These are phyloP conservation scores for Thalassophryne amazonica DNA, from an alignment of 2,797 vertebrate genomes.

Conservation along the genomic window DNA sequence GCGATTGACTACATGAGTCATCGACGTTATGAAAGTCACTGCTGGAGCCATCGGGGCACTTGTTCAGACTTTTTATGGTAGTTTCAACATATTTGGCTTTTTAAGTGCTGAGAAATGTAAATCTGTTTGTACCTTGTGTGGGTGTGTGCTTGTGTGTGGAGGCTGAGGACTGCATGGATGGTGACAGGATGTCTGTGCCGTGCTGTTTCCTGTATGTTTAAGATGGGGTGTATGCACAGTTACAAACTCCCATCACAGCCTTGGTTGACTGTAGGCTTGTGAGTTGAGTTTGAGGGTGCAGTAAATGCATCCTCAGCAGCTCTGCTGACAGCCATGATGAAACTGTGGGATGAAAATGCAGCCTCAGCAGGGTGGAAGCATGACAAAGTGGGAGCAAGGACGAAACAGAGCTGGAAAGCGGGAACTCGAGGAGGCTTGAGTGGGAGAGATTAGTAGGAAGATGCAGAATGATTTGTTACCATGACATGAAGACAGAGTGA, in stretches of 20 bases:
- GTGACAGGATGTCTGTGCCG: constrained; percentile 47
- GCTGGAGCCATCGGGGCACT: background rate
- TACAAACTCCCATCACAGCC: constrained; percentile 17
- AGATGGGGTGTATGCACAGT: too few relatives aligned
- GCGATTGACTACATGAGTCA: constrained; percentile 25
- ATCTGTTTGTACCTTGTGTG: background rate
- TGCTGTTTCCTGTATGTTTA: constrained; percentile 53
- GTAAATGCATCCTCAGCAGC: constrained; percentile 45
- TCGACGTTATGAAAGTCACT: background rate
- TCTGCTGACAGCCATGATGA: constrained; percentile 41
- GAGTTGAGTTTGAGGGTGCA: constrained; percentile 16
- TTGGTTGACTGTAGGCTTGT: constrained; percentile 4
- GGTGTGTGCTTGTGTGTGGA: constrained; percentile 1
- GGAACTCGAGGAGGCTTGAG: constrained; percentile 62
- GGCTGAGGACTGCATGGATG: constrained; percentile 18
- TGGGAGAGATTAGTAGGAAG: constrained; percentile 44
- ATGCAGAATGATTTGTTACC: constrained; percentile 20
- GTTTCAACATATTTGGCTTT: constrained; percentile 5
- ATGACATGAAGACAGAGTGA: constrained; percentile 37
- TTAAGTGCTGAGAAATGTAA: background rate
- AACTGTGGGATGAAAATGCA: constrained; percentile 40
- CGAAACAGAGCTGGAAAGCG: too few relatives aligned
- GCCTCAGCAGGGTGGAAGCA: constrained; percentile 46
- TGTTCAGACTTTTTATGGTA: constrained; percentile 7
- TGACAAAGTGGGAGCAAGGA: constrained; percentile 37